Percentiles rank a stretch among this genome's conserved stretches.
Evolutionary conservation across 2,113 vertebrate species (phyloP).

Genomic region (Brienomyrus longianalis): DNA sequence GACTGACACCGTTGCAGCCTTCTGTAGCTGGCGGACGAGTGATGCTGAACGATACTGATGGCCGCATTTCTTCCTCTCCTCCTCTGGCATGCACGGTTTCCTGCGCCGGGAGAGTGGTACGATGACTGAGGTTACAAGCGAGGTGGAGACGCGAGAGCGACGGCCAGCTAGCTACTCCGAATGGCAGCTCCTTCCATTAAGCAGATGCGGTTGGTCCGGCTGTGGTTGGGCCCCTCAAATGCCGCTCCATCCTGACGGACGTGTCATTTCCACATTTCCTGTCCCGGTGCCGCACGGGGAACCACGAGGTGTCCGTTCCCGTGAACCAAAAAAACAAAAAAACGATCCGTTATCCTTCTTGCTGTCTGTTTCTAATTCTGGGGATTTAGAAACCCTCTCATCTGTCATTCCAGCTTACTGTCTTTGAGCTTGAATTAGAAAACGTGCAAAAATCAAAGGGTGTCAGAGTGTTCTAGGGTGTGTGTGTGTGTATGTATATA

Average conservation of each 20-base stretch:
- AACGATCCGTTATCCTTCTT: neutral
- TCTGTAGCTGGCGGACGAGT: neutral
- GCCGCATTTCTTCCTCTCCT: neutral
- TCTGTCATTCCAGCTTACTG: neutral
- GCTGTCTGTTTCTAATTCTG: slow-evolving; percentile 5
- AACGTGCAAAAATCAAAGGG: neutral
- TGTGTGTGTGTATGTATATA: neutral
- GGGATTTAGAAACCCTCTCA: neutral
- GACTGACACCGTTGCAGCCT: neutral
- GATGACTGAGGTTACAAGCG: neutral
- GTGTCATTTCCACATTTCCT: slow-evolving; percentile 7
- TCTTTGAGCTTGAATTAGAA: neutral
- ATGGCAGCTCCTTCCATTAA: neutral
- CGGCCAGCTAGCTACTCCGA: neutral
- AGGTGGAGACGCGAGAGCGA: neutral
- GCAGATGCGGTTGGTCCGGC: neutral
- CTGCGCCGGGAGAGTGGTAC: neutral
- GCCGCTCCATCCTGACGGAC: neutral
- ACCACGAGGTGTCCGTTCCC: neutral
- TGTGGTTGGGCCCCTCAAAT: neutral
- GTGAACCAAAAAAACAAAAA: neutral
- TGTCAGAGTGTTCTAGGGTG: neutral
- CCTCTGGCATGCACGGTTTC: neutral
- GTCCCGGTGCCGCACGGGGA: neutral
- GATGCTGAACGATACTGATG: neutral